phyloP scores from a whole-genome alignment of 2,888 invertebrate species.

The Leucoptera coffeella region DNA sequence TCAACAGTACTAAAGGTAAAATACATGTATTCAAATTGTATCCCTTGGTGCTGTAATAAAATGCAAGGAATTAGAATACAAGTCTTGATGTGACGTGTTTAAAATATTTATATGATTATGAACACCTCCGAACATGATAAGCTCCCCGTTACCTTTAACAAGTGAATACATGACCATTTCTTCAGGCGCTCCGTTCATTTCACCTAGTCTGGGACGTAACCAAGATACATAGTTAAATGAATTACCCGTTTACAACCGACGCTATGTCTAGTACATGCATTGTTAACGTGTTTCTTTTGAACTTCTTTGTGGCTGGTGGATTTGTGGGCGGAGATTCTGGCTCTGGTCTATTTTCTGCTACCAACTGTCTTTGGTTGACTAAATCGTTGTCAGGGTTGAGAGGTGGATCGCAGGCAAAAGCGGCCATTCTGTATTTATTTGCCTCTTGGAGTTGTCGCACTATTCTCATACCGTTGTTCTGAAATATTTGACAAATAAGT shows the following conservation, averaged over 20 bases:
- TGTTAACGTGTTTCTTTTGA: constrained; percentile 64
- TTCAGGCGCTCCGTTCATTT: constrained; percentile 70
- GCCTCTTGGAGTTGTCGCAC: constrained; percentile 43
- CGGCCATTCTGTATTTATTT: constrained; percentile 46
- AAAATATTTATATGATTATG: constrained; percentile 67
- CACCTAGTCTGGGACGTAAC: constrained; percentile 63
- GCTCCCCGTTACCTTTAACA: constrained; percentile 83
- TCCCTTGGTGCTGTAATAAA: constrained; percentile 68
- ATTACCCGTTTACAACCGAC: constrained; percentile 57
- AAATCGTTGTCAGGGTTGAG: constrained; percentile 36
- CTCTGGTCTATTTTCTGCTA: constrained; percentile 32
- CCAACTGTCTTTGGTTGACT: constrained; percentile 41
- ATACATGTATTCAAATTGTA: constrained; percentile 49
- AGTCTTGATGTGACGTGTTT: constrained; percentile 53
- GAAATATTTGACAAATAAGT: too few species aligned
- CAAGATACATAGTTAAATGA: constrained; percentile 61
- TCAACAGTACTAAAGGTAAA: too few species aligned
- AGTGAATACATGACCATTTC: constrained; percentile 87
- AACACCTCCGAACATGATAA: constrained; percentile 95
- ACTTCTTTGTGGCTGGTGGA: constrained; percentile 49
- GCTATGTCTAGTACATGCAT: constrained; percentile 84
- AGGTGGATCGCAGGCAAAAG: constrained; percentile 39
- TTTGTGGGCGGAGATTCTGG: constrained; percentile 21
- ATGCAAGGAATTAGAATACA: constrained; percentile 73
- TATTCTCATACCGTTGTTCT: constrained; percentile 44